These are phyloP conservation scores for Siniperca scherzeri DNA, from an alignment of 2,797 vertebrate species.

Conservation along the genomic window DNA sequence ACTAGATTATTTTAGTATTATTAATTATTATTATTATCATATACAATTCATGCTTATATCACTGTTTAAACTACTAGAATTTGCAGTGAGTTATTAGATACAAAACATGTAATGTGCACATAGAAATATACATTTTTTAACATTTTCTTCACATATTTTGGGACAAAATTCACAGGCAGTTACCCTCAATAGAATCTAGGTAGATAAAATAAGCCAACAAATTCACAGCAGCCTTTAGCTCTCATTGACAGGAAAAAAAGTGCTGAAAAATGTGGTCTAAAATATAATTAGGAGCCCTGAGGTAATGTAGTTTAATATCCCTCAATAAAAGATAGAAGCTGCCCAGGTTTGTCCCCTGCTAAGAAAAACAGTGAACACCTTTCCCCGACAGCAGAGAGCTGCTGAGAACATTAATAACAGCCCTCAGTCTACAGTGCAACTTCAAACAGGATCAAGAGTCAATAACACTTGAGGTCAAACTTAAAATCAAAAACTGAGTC, in stretches of 20 bases:
- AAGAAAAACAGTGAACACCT: constrained; percentile 47
- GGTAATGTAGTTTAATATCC: constrained; percentile 67
- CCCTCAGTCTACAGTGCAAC: constrained; percentile 27
- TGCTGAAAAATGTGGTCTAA: constrained; percentile 33
- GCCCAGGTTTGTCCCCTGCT: constrained; percentile 48
- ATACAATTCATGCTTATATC: neutral
- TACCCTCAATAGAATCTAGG: constrained; percentile 29
- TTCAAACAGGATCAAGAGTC: constrained; percentile 64
- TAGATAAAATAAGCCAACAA: constrained; percentile 37
- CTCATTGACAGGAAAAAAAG: constrained; percentile 27
- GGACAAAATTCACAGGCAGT: constrained; percentile 10
- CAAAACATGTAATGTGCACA: neutral
- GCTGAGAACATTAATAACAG: constrained; percentile 61
- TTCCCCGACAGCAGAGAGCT: constrained; percentile 36
- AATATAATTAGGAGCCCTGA: constrained; percentile 50
- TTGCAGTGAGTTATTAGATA: neutral
- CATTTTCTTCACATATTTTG: neutral
- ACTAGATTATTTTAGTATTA: neutral
- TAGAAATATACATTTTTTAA: neutral
- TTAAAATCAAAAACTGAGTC: constrained; percentile 59
- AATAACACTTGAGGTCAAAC: constrained; percentile 67
- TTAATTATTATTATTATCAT: neutral
- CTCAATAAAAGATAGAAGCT: constrained; percentile 52
- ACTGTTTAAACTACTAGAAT: neutral
- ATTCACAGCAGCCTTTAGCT: constrained; percentile 50